Evolutionary conservation across 35 echinoderm and acorn worm species (phyloP).

Genomic region (Chiridota heheva): DNA sequence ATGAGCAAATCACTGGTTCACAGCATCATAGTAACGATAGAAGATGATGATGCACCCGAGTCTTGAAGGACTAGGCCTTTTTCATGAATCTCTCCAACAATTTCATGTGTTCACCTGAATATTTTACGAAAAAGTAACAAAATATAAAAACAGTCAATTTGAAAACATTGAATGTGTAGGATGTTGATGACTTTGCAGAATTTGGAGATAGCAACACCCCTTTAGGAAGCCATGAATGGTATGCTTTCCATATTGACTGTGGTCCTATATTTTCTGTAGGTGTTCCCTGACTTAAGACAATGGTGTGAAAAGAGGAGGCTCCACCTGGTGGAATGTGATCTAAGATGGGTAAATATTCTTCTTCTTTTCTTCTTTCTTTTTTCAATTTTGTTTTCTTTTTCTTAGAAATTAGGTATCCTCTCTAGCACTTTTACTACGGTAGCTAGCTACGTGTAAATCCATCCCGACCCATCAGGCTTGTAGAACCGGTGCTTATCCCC

Average conservation of each 20-base stretch:
- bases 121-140: too few relatives aligned
- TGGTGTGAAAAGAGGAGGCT: slow-evolving; percentile 97
- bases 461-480: not conserved
- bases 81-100: too few relatives aligned
- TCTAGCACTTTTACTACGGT: not conserved
- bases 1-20: too few relatives aligned
- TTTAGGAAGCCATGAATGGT: not conserved
- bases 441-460: not conserved
- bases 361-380: not conserved
- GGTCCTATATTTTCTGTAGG: slow-evolving; percentile 43
- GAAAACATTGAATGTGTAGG: not conserved
- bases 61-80: too few relatives aligned
- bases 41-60: too few relatives aligned
- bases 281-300: slow-evolving; percentile 91
- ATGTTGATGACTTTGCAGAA: not conserved
- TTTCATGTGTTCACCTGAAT: too few relatives aligned
- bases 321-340: slow-evolving; percentile 95
- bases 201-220: not conserved
- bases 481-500: too few relatives aligned
- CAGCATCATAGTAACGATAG: too few relatives aligned
- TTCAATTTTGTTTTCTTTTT: not conserved
- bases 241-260: too few relatives aligned
- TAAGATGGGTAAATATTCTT: slow-evolving; percentile 91
- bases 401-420: not conserved
- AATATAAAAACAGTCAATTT: too few relatives aligned